Percentiles rank a stretch among this genome's conserved stretches.
phyloP scores from a whole-genome alignment of 2,797 vertebrate genomes.

The Cynodonichthys magdalenae region DNA sequence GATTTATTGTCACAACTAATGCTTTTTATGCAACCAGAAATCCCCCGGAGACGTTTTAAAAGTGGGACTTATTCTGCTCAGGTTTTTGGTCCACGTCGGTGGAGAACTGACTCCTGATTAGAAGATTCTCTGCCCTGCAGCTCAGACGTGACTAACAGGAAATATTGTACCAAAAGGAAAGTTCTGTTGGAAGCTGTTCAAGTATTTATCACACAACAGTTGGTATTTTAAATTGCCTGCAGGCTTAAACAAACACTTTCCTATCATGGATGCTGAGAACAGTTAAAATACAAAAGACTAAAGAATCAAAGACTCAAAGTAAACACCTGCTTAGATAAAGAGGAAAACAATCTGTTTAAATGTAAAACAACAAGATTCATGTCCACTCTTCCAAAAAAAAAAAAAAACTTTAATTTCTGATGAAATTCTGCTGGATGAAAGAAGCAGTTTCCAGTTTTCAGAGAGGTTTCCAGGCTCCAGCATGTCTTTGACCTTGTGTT shows the following conservation, averaged over 20 bases:
- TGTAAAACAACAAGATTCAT: neutral
- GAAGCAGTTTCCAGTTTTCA: constrained; percentile 6
- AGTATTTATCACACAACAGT: too few species aligned
- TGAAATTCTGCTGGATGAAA: neutral
- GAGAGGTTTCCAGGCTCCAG: constrained; percentile 6
- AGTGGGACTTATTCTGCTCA: too few species aligned
- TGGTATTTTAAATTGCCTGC: neutral
- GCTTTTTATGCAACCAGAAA: too few species aligned
- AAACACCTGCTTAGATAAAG: neutral
- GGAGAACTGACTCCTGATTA: too few species aligned
- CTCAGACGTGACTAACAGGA: neutral
- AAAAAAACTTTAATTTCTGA: neutral
- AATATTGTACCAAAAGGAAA: neutral
- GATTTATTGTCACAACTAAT: too few species aligned
- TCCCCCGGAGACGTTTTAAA: too few species aligned
- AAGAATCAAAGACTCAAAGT: neutral
- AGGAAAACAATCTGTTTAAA: neutral
- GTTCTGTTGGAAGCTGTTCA: too few species aligned
- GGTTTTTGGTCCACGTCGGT: too few species aligned
- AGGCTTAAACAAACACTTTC: neutral
- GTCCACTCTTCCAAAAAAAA: neutral
- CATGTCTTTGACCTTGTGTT: constrained; percentile 31
- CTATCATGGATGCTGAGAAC: neutral
- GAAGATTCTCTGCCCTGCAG: too few species aligned
- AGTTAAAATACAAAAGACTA: neutral